A percentile compares a stretch with the other conserved stretches of the same genome.
Conservation (phyloP, 2,113 vertebrate species). For the Deroptyus accipitrinus region DNA sequence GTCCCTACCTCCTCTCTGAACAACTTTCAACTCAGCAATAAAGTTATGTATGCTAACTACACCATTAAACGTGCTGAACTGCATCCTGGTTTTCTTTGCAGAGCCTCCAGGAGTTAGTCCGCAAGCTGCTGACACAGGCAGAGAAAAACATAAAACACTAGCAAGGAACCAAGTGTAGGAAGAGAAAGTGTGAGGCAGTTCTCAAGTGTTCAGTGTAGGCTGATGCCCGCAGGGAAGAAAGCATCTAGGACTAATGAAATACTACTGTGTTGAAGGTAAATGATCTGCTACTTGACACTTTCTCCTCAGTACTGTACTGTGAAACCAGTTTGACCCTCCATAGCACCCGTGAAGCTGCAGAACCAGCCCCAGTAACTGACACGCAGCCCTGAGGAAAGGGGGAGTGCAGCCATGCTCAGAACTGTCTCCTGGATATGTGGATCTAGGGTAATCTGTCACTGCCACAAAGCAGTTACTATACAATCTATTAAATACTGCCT, state of each 20-base stretch:
- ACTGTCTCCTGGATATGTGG: not conserved
- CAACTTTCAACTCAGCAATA: not conserved
- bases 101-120: not conserved
- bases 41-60: not conserved
- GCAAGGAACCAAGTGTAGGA: not conserved
- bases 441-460: not conserved
- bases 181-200: not conserved
- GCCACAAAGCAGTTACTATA: not conserved
- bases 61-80: not conserved
- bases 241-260: not conserved
- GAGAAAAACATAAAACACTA: not conserved
- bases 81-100: not conserved
- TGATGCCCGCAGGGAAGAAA: not conserved
- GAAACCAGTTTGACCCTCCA: fast-evolving
- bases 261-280: not conserved
- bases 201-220: not conserved
- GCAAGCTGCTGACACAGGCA: not conserved
- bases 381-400: not conserved
- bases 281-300: not conserved
- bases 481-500: not conserved
- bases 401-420: fast-evolving
- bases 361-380: not conserved
- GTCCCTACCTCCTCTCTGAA: not conserved
- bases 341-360: not conserved
- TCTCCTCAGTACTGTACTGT: not conserved